Evolutionary conservation across 2,888 invertebrate genomes (phyloP), one percentile per base, ranked within the genome.

Genomic region (Lasius platythorax): DNA sequence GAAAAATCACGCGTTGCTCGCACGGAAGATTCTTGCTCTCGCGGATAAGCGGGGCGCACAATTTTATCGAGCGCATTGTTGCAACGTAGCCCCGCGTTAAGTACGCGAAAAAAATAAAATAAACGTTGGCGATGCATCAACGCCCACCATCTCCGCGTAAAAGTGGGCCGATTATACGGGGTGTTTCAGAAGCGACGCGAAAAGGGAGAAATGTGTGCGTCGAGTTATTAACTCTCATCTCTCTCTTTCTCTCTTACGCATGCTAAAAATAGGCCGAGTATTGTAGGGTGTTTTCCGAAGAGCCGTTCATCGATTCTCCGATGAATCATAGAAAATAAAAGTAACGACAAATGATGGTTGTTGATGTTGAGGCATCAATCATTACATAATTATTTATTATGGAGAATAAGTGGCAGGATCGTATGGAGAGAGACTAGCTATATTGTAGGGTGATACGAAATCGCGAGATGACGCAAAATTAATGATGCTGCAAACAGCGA

Each of bases 1-100:
- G 85, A 67, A 85, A 83, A 74, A 84, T 73, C 61, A 58, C 73
- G 30, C 58, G 70, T 79, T 72, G n/a, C 53, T 64, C 58, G 73
- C 79, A 68, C 76, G 79, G 70, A 53, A 53, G n/a, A 33, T 33
- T 30, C 67, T 40, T 46, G 61, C 46, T 66, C 23, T 23, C 23
- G 68, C 40, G 43, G 9, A 15, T 15, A 56, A 30, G 37, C 37
- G 53, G 9, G 33, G 15, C 15, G 28, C 40, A 58, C 58, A 61
- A 72, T 79, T 61, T 61, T 12, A 76, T 64, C 64, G 75, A 23
- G 33, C 46, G 15, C 43, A 70, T 58, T 58, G 72, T 72, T 68
- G 56, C 58, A 33, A 43, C 30, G 15, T 33, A 33, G 70, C n/a
- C 73, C n/a, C 61, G 43, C 61, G 61, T 46, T 73, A 73, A 73